Evolutionary conservation across 2,113 vertebrate genomes (phyloP), one percentile per base, ranked within the genome.

Genomic region (Macquaria australasica): DNA sequence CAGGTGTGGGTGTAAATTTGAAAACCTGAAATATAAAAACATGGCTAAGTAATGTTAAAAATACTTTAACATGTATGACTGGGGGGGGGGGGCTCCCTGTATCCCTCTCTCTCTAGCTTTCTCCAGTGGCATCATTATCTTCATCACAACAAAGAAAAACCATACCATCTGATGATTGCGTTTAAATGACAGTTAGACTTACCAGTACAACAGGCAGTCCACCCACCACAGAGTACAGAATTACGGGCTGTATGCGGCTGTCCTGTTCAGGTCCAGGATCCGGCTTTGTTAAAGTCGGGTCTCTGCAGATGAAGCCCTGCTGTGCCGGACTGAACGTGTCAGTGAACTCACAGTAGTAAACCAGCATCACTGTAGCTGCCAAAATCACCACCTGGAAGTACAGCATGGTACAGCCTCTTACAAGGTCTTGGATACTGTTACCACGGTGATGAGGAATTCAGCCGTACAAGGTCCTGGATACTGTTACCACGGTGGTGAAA

Each of bases 381-480:
- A 98, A 95, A 88, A 98, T 98, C 93, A 98, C 97, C 96, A 97
- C 94, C 97, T 98, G 97, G 94, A 98, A 98, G 95, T 98, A 98
- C 86, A 98, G 96, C 97, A 98, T 98, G 94, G 78, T 90, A 41
- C 31, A 56, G 76, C 2, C 48, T 56, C 70, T 39, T 2, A 53
- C 53, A 25, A 23, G 12, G 25, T 67, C 31, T 21, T 53, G 11
- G 16, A 28, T 6, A 16, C 63, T 15, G 71, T 50, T 83, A 73
- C 71, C 77, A 77, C 69, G 1, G 37, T 3, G 31, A 66, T 21
- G 31, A 51, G 23, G 16, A 25, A 16, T 43, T 67, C 37, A 67
- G 55, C 12, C 2, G 3, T 2, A 53, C 43, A 25, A 18, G 16
- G 25, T 67, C 31, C n/a, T 53, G 11, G 16, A 28, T 6, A 16